Evolutionary conservation across 2,888 invertebrate genomes (phyloP).

Genomic region (Gandaritis pyraliata): DNA sequence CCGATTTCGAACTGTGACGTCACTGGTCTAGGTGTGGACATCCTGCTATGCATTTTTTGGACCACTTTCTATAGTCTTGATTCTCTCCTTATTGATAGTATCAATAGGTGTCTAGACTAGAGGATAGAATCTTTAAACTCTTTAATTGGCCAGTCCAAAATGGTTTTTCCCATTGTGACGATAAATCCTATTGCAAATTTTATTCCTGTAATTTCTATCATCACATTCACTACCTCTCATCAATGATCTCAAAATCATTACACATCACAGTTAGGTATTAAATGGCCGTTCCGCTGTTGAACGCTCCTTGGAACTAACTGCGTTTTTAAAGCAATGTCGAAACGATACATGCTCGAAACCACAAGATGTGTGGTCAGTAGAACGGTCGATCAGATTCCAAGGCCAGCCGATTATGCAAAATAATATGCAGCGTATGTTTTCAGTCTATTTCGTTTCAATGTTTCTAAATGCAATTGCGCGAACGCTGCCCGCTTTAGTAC

Average conservation of each 20-base stretch:
- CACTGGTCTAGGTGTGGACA: slow-evolving; percentile 15
- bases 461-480: slow-evolving; percentile 47
- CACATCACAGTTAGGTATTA: too few relatives aligned
- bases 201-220: too few relatives aligned
- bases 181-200: too few relatives aligned
- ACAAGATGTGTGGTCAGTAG: slow-evolving; percentile 17
- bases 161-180: too few relatives aligned
- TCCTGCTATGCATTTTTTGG: neutral
- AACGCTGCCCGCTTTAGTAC: neutral
- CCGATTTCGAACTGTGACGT: slow-evolving; percentile 21
- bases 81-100: too few relatives aligned
- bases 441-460: slow-evolving; percentile 66
- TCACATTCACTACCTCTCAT: too few relatives aligned
- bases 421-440: slow-evolving; percentile 45
- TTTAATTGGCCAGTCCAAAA: too few relatives aligned
- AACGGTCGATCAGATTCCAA: slow-evolving; percentile 40
- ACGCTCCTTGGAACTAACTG: neutral
- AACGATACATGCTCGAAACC: slow-evolving; percentile 9
- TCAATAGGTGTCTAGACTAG: too few relatives aligned
- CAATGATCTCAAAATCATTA: too few relatives aligned
- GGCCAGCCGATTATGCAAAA: slow-evolving; percentile 58
- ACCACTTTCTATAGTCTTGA: too few relatives aligned
- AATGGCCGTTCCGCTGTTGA: neutral
- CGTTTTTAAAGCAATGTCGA: slow-evolving; percentile 1
- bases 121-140: too few relatives aligned